phyloP scores from a whole-genome alignment of 2,888 invertebrate genomes.

The Lepidochitona cinerea region DNA sequence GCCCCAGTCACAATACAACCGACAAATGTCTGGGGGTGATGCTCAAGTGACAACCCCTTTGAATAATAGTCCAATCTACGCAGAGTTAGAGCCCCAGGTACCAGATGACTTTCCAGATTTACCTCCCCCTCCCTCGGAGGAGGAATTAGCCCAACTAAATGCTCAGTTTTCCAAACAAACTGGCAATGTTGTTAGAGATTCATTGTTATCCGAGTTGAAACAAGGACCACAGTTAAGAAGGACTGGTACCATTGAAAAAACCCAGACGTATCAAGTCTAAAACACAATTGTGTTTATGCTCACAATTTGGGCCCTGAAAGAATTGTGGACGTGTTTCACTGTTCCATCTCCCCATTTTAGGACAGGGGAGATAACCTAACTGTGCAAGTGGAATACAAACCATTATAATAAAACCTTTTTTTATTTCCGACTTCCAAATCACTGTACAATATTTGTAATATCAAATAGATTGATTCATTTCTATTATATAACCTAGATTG shows the following conservation, averaged over 20 bases:
- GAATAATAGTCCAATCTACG: conserved; percentile 15
- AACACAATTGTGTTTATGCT: background rate
- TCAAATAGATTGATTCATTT: background rate
- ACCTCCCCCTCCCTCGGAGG: conserved; percentile 61
- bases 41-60: background rate
- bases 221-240: conserved; percentile 8
- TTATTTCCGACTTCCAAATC: background rate
- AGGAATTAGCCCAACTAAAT: conserved; percentile 56
- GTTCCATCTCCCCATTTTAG: no score
- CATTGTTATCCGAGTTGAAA: conserved; percentile 32
- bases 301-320: no score
- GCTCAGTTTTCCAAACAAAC: conserved; percentile 48
- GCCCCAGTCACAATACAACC: conserved; percentile 10
- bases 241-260: conserved; percentile 1
- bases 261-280: background rate
- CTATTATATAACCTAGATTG: background rate
- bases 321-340: background rate
- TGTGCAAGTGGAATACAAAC: background rate
- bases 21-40: background rate
- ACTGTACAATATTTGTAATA: background rate
- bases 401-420: background rate
- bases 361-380: background rate
- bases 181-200: conserved; percentile 11
- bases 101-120: conserved; percentile 20
- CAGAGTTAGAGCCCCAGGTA: conserved; percentile 9